Conservation (phyloP, 1,140 invertebrate genomes). For the Pseudomyrmex pallidus region DNA sequence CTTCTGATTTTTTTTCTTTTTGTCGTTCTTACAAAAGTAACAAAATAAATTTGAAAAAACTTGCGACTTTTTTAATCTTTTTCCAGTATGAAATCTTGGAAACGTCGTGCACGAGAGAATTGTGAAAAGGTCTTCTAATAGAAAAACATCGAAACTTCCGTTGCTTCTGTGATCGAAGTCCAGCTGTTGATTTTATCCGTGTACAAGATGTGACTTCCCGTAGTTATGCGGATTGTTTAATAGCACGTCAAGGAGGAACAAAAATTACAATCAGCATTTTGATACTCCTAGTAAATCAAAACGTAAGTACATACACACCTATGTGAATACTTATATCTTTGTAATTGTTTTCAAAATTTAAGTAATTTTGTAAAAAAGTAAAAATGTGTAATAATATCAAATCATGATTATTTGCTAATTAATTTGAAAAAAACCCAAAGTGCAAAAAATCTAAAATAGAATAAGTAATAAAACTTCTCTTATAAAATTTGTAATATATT, state of each 20-base stretch:
- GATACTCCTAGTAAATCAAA: slow-evolving; percentile 55
- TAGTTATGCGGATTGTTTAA: slow-evolving; percentile 58
- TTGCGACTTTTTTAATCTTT: background rate
- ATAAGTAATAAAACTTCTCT: too few relatives aligned
- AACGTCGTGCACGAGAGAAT: background rate
- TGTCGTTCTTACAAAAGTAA: background rate
- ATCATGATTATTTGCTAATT: too few relatives aligned
- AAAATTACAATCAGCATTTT: slow-evolving; percentile 52
- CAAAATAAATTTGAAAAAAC: background rate
- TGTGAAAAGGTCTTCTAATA: slow-evolving; percentile 9
- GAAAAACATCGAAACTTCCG: slow-evolving; percentile 20
- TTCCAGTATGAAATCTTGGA: slow-evolving; percentile 4
- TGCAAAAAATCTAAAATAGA: too few relatives aligned
- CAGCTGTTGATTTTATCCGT: slow-evolving; percentile 10
- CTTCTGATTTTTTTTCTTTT: background rate
- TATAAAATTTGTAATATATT: too few relatives aligned
- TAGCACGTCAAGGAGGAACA: slow-evolving; percentile 33
- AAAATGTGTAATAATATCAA: too few relatives aligned
- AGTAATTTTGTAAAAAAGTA: too few relatives aligned
- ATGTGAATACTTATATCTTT: too few relatives aligned
- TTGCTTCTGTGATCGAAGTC: slow-evolving; percentile 33
- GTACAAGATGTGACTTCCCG: slow-evolving; percentile 21
- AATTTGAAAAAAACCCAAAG: too few relatives aligned
- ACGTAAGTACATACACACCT: slow-evolving; percentile 51
- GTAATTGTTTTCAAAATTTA: too few relatives aligned